phyloP scores from a whole-genome alignment of 2,797 vertebrate genomes.

The Coilia nasus region DNA sequence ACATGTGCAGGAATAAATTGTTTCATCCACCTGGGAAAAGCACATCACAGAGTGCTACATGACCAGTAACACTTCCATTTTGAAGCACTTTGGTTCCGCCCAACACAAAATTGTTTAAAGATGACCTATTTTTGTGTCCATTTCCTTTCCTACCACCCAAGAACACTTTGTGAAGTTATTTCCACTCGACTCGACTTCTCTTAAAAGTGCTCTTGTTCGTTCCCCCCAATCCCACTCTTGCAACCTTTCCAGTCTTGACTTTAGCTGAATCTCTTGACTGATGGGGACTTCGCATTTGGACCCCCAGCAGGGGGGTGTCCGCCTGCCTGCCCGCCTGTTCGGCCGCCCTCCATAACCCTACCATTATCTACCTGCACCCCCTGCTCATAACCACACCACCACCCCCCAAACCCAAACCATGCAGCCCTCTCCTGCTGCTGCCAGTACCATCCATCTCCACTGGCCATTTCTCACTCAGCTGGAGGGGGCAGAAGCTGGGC shows the following conservation, averaged over 20 bases:
- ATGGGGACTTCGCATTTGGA: background rate
- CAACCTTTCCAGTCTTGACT: background rate
- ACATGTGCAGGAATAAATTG: too few relatives aligned
- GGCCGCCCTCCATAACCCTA: background rate
- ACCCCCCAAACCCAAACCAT: background rate
- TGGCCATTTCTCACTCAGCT: slow-evolving; percentile 25
- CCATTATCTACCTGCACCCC: background rate
- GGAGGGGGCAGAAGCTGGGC: background rate
- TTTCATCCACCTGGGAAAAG: too few relatives aligned
- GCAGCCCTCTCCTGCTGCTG: background rate
- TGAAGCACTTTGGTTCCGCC: background rate
- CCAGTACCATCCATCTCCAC: background rate
- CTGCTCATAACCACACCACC: background rate
- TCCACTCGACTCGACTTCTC: slow-evolving; percentile 8
- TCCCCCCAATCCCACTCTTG: too few relatives aligned
- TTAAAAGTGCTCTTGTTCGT: background rate
- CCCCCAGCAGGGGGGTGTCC: background rate
- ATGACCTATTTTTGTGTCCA: background rate
- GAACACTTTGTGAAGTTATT: slow-evolving; percentile 49
- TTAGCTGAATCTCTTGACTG: background rate
- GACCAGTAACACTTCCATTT: background rate
- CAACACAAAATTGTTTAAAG: background rate
- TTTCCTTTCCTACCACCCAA: background rate
- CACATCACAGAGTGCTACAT: too few relatives aligned
- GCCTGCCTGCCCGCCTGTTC: too few relatives aligned